Base-by-base conservation (phyloP, 2,797 vertebrate genomes). In the Hyperoplus lanceolatus region DNA sequence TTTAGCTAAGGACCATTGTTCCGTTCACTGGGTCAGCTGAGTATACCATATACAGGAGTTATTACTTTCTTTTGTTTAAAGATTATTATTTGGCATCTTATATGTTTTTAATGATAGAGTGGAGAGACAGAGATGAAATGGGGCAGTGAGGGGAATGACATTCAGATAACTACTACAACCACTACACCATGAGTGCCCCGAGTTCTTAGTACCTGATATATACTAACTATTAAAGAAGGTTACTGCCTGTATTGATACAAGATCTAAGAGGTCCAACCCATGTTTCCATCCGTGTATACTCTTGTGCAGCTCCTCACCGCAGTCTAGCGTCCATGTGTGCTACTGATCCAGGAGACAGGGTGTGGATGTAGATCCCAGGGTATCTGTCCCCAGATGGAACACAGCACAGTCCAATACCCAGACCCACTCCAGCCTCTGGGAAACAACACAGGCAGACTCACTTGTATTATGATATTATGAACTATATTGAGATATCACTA, bases 321-420 rank as follows among this genome's bases (percentile, higher is more conserved):
- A 99, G 96, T 63, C 97, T 94, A 8, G 97, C 95, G 0, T 99
- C 98, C 95, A 99, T 96, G 74, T 99, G 97, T 0, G 97, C 97
- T 79, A 98, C 96, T 0, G 98, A 99, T 43, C 98, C 98, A 0
- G 98, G 98, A 0, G 98, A 98, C 3, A 99, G 96, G 0, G 96
- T 96, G 80, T 98, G 97, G 62, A 99, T 96, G 78, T 97, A 98
- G 87, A 99, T 96, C 51, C 97, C 96, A 0, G 97, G 96, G 80
- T 95, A 95, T 58, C 96, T 95, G 9, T 96, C 96, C 70, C 91
- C 93, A 45, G 95, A 93, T 21, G 97, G 97, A 36, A 99, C 93
- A 7, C 96, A 97, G 77, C 98, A 99, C 69, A 98, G 87, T 29
- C 97, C 98, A 0, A 99, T 97, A 7, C 98, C 98, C 84, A 99